Evolutionary conservation across 2,113 vertebrate genomes (phyloP).

Genomic region (Bujurquina vittata): DNA sequence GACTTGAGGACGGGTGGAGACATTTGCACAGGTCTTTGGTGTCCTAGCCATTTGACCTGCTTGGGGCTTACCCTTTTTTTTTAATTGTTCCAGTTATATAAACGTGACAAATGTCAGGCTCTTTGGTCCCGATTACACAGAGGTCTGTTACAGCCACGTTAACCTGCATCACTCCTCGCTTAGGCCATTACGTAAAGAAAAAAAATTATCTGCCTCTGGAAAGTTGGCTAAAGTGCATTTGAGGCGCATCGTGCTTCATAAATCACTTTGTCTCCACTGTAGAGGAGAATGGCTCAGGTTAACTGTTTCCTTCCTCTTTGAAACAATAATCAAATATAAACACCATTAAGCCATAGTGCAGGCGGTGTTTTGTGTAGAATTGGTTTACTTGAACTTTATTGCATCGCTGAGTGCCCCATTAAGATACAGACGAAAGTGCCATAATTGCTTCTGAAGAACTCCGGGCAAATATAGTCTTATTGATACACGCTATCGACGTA

Average conservation of each 20-base stretch:
- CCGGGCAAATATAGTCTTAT: conserved; percentile 66
- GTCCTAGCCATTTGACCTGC: conserved; percentile 28
- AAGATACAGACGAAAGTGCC: conserved; percentile 75
- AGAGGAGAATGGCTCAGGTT: conserved; percentile 60
- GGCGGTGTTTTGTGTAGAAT: conserved; percentile 67
- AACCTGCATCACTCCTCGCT: conserved; percentile 45
- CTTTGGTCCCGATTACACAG: conserved; percentile 36
- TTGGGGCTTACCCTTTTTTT: conserved; percentile 45
- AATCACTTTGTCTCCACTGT: conserved; percentile 66
- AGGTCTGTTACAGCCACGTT: conserved; percentile 21
- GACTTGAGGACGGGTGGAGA: conserved; percentile 16
- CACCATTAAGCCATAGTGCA: conserved; percentile 77
- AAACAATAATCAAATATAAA: conserved; percentile 82
- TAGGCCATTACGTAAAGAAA: conserved; percentile 54
- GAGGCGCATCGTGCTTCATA: conserved; percentile 76
- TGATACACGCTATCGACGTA: conserved; percentile 27
- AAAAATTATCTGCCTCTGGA: conserved; percentile 18
- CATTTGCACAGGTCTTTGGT: conserved; percentile 23
- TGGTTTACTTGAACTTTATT: conserved; percentile 81
- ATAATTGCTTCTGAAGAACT: conserved; percentile 76
- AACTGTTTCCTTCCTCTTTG: conserved; percentile 80
- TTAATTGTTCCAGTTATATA: conserved; percentile 67
- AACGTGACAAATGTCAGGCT: conserved; percentile 39
- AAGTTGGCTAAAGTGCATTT: conserved; percentile 63
- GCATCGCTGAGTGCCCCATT: conserved; percentile 78